Evolutionary conservation across 2,888 invertebrate species (phyloP), one percentile per base, ranked within the genome.

Genomic region (Acholoe squamosa): DNA sequence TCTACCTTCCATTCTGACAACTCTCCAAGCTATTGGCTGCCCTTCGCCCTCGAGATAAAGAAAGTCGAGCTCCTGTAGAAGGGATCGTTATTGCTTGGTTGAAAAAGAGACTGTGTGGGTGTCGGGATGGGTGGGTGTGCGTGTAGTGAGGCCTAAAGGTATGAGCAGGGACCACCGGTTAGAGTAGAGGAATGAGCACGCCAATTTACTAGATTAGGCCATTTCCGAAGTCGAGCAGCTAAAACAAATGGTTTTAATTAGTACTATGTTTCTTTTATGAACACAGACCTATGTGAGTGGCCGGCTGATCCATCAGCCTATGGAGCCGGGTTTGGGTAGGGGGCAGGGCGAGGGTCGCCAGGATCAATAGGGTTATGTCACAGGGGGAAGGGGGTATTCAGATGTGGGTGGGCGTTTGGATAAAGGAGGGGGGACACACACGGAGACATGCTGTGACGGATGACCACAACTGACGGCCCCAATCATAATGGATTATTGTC

Each of bases 171-270:
- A 3, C 61, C 61, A 61, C 61, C 3, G 61, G 61, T 61, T n/a
- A 61, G 61, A 19, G 28, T 76, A 76, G 28, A 76, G 31, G 86
- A 54, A 52, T 5, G 52, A 86, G 54, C 54, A 54, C 25, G 52
- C 86, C 86, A 86, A 86, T 86, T 86, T 86, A 56, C 54, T 52
- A 86, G 54, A 86, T 86, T 86, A 86, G 86, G 86, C 86, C 19
- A 52, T 86, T 86, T 86, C 54, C 52, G 28, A 52, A 86, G 31
- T 54, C 54, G 28, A 84, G 3, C 54, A 52, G 5, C 86, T 54
- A 86, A 86, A 56, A 86, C 52, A 86, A 86, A 86, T 86, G 86
- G 28, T 56, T 86, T 54, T 86, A 86, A 86, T 86, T 86, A 86
- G 86, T 86, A 52, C 14, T 19, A 22, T 7, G n/a, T 86, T 86